These are phyloP conservation scores for Drosophila simulans DNA, from an alignment of 1,140 invertebrate genomes.

Conservation along the genomic window DNA sequence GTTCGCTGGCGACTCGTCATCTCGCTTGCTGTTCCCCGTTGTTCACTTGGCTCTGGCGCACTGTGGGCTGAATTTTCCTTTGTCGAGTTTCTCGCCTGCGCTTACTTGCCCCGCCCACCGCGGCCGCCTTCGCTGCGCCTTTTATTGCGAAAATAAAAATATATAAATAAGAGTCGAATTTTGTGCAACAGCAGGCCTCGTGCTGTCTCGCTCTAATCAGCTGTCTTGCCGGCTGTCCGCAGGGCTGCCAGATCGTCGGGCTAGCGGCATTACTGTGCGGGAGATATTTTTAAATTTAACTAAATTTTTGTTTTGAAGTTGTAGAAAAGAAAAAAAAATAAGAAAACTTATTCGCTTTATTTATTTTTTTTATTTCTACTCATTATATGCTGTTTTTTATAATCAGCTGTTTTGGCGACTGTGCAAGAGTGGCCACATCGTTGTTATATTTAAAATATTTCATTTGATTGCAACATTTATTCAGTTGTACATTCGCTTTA, in stretches of 20 bases:
- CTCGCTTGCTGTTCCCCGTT: slow-evolving; percentile 1
- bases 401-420: too few relatives aligned
- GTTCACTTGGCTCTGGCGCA: not conserved
- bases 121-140: not conserved
- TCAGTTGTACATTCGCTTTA: too few relatives aligned
- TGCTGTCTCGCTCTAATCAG: not conserved
- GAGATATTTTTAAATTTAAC: too few relatives aligned
- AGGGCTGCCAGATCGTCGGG: not conserved
- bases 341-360: too few relatives aligned
- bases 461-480: too few relatives aligned
- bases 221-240: not conserved
- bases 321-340: too few relatives aligned
- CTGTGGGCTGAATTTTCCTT: not conserved
- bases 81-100: too few relatives aligned
- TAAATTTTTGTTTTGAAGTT: too few relatives aligned
- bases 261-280: not conserved
- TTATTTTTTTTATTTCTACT: too few relatives aligned
- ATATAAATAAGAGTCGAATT: slow-evolving; percentile 2
- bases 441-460: too few relatives aligned
- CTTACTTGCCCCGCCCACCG: slow-evolving; percentile 5
- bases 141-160: slow-evolving; percentile 14
- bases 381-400: too few relatives aligned
- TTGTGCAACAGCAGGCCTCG: not conserved
- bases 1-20: slow-evolving; percentile 78
- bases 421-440: too few relatives aligned